A percentile compares a stretch with the other conserved stretches of the same genome.
Conservation (phyloP, 2,797 vertebrate genomes). For the Naso thynnoides region DNA sequence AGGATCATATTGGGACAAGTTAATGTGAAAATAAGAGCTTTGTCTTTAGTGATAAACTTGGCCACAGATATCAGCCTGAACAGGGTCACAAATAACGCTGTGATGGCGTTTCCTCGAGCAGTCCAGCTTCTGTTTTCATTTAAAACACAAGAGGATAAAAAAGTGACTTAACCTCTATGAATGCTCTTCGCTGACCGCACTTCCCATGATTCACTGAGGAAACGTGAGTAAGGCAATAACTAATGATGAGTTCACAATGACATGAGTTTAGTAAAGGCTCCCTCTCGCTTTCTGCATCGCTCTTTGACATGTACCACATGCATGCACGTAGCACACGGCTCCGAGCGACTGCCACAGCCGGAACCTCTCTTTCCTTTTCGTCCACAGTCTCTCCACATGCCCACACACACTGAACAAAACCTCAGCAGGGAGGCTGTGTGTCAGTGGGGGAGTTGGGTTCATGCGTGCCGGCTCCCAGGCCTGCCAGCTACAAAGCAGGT, state of each 20-base stretch:
- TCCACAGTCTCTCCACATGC: constrained; percentile 49
- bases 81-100: neutral
- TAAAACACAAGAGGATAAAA: constrained; percentile 29
- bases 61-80: neutral
- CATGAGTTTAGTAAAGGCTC: constrained; percentile 62
- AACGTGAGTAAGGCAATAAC: constrained; percentile 63
- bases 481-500: constrained; percentile 72
- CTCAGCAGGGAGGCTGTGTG: constrained; percentile 66
- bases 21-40: neutral
- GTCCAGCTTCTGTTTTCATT: constrained; percentile 63
- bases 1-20: neutral
- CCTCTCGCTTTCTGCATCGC: constrained; percentile 56
- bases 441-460: constrained; percentile 63
- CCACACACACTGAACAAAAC: constrained; percentile 81
- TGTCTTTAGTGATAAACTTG: too few relatives aligned
- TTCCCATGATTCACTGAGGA: constrained; percentile 79
- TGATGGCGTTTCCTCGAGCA: constrained; percentile 11
- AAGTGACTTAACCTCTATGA: constrained; percentile 48
- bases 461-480: constrained; percentile 63
- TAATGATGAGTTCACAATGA: constrained; percentile 56
- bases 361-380: constrained; percentile 25
- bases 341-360: neutral
- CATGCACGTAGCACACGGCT: neutral
- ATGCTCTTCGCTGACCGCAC: constrained; percentile 53
- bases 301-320: constrained; percentile 7